Evolutionary conservation across 2,113 vertebrate genomes (phyloP).

Genomic region (Oceanodroma tethys): DNA sequence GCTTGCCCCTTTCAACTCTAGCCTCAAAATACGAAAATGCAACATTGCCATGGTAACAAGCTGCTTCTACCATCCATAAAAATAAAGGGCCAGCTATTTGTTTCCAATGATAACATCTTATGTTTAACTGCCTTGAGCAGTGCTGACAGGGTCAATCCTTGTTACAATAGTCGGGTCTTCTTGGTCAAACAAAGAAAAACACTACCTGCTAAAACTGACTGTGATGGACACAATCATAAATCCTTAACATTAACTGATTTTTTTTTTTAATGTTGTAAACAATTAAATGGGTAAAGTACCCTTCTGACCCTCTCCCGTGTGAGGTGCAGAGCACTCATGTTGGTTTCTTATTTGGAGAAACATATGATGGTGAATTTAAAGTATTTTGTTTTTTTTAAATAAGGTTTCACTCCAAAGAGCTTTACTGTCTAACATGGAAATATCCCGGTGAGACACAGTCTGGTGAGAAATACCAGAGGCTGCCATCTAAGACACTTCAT

Average conservation of each 20-base stretch:
- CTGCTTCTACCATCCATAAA: not conserved
- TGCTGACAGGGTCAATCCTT: constrained; percentile 12
- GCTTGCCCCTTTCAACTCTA: not conserved
- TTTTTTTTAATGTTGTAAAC: not conserved
- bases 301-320: not conserved
- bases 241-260: not conserved
- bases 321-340: not conserved
- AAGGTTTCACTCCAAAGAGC: not conserved
- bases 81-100: constrained; percentile 28
- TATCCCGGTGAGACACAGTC: not conserved
- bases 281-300: not conserved
- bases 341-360: not conserved
- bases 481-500: not conserved
- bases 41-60: constrained; percentile 15
- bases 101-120: constrained; percentile 32
- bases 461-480: not conserved
- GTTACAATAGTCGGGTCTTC: not conserved
- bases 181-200: constrained; percentile 34
- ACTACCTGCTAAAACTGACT: not conserved
- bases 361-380: not conserved
- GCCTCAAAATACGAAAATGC: not conserved
- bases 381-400: not conserved
- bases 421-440: not conserved
- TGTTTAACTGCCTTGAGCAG: constrained; percentile 11
- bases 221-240: not conserved